Evolutionary conservation across 1,140 invertebrate species (phyloP).

Genomic region (Aphelenchoides besseyi): DNA sequence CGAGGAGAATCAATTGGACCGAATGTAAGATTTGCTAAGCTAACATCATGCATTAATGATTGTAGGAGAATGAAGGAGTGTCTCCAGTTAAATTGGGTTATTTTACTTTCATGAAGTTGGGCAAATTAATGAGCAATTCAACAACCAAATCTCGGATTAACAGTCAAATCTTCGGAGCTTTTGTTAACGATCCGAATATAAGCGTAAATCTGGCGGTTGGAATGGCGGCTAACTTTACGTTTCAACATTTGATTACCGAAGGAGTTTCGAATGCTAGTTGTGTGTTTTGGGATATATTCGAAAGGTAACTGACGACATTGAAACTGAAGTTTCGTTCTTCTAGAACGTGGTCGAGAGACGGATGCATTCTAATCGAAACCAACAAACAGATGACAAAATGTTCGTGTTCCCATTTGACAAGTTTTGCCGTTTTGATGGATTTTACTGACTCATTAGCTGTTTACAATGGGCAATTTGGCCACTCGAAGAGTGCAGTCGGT

Average conservation of each 20-base stretch:
- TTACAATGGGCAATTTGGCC: slow-evolving; percentile 22
- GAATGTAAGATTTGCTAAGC: too few species aligned
- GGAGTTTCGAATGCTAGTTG: slow-evolving; percentile 50
- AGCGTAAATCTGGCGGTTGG: slow-evolving; percentile 31
- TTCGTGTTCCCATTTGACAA: slow-evolving; percentile 49
- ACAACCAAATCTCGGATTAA: slow-evolving; percentile 19
- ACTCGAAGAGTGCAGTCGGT: slow-evolving; percentile 19
- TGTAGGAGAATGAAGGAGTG: too few species aligned
- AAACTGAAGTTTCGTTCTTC: background rate
- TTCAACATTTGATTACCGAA: slow-evolving; percentile 42
- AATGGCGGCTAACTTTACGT: slow-evolving; percentile 49
- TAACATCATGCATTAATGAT: too few species aligned
- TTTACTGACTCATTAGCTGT: slow-evolving; percentile 21
- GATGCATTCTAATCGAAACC: slow-evolving; percentile 20
- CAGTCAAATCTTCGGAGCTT: slow-evolving; percentile 50
- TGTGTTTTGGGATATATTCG: slow-evolving; percentile 42
- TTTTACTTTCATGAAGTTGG: slow-evolving; percentile 24
- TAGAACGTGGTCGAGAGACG: slow-evolving; percentile 26
- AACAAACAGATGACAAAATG: slow-evolving; percentile 39
- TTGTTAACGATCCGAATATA: slow-evolving; percentile 48
- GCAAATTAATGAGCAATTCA: background rate
- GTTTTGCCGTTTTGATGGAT: slow-evolving; percentile 56
- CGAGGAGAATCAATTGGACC: too few species aligned
- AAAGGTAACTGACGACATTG: slow-evolving; percentile 41
- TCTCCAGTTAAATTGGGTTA: slow-evolving; percentile 27